These are phyloP conservation scores for Hippoglossus hippoglossus DNA, from an alignment of 2,797 vertebrate species.

Conservation along the genomic window DNA sequence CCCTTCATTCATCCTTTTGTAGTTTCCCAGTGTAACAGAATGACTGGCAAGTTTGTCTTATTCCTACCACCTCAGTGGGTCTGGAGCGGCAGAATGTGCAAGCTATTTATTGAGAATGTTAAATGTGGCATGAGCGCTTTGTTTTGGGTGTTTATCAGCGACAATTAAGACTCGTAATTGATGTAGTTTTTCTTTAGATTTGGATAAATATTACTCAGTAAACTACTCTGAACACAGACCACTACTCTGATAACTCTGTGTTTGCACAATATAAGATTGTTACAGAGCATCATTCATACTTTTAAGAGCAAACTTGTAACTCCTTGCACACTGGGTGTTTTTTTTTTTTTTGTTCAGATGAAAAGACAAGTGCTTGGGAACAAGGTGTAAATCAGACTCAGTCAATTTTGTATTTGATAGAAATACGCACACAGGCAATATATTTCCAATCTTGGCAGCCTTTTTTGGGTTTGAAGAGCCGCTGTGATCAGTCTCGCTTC, in stretches of 20 bases:
- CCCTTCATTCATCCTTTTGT: slow-evolving; percentile 78
- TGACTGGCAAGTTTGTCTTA: slow-evolving; percentile 69
- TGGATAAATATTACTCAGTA: background rate
- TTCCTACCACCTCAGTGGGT: slow-evolving; percentile 50
- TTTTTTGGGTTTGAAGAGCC: slow-evolving; percentile 61
- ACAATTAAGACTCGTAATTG: slow-evolving; percentile 12
- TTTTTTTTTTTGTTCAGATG: slow-evolving; percentile 2
- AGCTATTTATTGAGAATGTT: slow-evolving; percentile 43
- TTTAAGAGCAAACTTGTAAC: slow-evolving; percentile 23
- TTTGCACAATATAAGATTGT: background rate
- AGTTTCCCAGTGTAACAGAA: slow-evolving; percentile 70
- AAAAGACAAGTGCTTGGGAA: slow-evolving; percentile 36
- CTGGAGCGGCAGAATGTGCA: slow-evolving; percentile 26
- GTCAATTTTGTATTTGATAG: background rate
- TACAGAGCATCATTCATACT: background rate
- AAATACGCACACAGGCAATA: slow-evolving; percentile 43
- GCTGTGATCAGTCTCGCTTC: slow-evolving; percentile 76
- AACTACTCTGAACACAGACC: background rate
- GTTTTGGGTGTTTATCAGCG: slow-evolving; percentile 19
- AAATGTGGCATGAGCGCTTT: slow-evolving; percentile 41
- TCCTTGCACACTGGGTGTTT: slow-evolving; percentile 2
- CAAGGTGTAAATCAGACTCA: slow-evolving; percentile 28
- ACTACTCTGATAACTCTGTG: background rate
- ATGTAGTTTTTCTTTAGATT: slow-evolving; percentile 8
- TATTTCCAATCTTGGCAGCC: slow-evolving; percentile 63